Evolutionary conservation across 2,888 invertebrate species (phyloP).

Genomic region (Nezara viridula): DNA sequence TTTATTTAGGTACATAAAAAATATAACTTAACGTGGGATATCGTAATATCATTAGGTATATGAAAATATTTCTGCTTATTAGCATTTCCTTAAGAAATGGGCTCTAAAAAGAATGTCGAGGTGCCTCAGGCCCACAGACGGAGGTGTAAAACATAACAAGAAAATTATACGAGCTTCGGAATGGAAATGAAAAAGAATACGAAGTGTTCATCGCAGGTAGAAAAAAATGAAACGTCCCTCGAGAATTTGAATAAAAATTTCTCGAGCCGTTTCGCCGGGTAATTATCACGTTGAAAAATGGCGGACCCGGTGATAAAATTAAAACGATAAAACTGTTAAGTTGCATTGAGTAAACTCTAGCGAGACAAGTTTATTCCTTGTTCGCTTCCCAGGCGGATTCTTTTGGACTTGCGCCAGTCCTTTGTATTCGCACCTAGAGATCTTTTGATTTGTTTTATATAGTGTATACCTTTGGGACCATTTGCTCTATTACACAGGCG

Average conservation of each 20-base stretch:
- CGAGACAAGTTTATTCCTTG: background rate
- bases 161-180: constrained; percentile 3
- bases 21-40: background rate
- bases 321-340: constrained; percentile 1
- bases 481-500: background rate
- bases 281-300: background rate
- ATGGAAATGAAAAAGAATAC: background rate
- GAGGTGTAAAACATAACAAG: constrained; percentile 38
- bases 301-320: background rate
- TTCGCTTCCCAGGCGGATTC: background rate
- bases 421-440: constrained; percentile 16
- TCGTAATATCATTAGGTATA: background rate
- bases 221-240: background rate
- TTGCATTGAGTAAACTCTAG: background rate
- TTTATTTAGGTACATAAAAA: background rate
- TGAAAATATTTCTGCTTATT: background rate
- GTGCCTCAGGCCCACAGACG: background rate
- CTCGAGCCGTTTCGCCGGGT: background rate
- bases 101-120: background rate
- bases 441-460: background rate
- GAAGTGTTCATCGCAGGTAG: background rate
- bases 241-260: background rate
- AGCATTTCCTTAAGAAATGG: background rate
- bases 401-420: constrained; percentile 10
- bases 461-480: background rate